These are phyloP conservation scores for Pammene aurita DNA, from an alignment of 2,888 invertebrate genomes.

Conservation along the genomic window DNA sequence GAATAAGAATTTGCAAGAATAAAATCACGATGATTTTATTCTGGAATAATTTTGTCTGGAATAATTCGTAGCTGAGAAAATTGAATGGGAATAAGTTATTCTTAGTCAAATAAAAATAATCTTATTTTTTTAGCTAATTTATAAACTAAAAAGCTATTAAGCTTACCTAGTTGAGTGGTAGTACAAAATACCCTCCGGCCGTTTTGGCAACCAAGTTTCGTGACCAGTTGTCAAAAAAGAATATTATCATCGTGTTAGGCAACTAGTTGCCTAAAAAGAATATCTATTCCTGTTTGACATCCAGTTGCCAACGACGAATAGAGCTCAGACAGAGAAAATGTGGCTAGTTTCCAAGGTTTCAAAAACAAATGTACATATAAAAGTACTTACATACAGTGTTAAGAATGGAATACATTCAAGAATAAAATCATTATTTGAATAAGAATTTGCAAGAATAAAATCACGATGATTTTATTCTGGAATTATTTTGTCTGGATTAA, in stretches of 20 bases:
- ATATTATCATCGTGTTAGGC: too few species aligned
- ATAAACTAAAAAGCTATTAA: too few species aligned
- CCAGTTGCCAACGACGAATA: slow-evolving; percentile 4
- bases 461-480: too few species aligned
- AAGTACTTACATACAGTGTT: not conserved
- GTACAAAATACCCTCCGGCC: too few species aligned
- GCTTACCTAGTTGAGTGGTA: too few species aligned
- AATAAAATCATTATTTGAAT: too few species aligned
- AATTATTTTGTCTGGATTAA: slow-evolving; percentile 4
- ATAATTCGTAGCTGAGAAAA: slow-evolving; percentile 7
- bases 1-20: not conserved
- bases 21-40: too few species aligned
- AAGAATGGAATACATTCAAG: not conserved
- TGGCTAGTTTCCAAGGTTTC: slow-evolving; percentile 2
- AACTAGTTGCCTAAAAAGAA: too few species aligned
- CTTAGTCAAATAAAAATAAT: not conserved
- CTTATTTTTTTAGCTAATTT: too few species aligned
- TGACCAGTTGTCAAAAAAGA: too few species aligned
- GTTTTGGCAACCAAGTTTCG: too few species aligned
- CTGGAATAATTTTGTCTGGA: slow-evolving; percentile 4
- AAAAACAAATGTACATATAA: slow-evolving; percentile 8
- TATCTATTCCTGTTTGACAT: slow-evolving; percentile 9
- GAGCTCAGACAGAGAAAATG: slow-evolving; percentile 3
- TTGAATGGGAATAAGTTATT: slow-evolving; percentile 6
- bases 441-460: not conserved